Evolutionary conservation across 2,888 invertebrate species (phyloP), one percentile per base, ranked within the genome.

Genomic region (Rhagium mordax): DNA sequence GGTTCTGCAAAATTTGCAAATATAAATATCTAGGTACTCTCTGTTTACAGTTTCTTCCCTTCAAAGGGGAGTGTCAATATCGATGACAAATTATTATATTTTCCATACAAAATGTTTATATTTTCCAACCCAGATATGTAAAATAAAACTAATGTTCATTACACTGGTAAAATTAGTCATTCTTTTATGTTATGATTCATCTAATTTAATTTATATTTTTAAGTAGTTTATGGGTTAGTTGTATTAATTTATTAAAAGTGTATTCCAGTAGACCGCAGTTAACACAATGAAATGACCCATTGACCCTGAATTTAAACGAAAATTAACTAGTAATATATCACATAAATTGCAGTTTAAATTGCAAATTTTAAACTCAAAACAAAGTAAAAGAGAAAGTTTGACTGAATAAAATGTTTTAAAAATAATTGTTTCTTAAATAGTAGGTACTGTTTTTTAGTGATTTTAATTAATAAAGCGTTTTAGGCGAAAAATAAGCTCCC

Each of bases 31-130:
- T n/a, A n/a, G n/a, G n/a, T n/a, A 24, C 6, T 24, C 69, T 74
- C 47, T 84, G 82, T 84, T 83, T 83, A 82, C 81, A 81, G 71
- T 74, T 55, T 21, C 61, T 66, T 74, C 72, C 33, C 66, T 68
- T 73, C 71, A 81, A 81, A 84, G 84, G 85, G 86, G 86, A 85
- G 85, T 86, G 86, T 83, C 85, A 79, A 59, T 64, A 51, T 27
- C 49, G 71, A 76, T 78, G 79, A 75, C 79, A 79, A 78, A 81
- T 75, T 62, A 69, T 74, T 78, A 21, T 10, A 21, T 73, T 78
- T 65, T 47, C 68, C 27, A 64, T 57, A 67, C 55, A 67, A 74
- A 66, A 6, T 70, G 29, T 72, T 72, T 73, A 70, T 48, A 47
- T 51, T 49, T 49, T 33, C 10, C 57, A 21, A 64, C 48, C 24